Conservation (phyloP, 2,888 invertebrate genomes). For the Amblyjoppa fuscipennis region DNA sequence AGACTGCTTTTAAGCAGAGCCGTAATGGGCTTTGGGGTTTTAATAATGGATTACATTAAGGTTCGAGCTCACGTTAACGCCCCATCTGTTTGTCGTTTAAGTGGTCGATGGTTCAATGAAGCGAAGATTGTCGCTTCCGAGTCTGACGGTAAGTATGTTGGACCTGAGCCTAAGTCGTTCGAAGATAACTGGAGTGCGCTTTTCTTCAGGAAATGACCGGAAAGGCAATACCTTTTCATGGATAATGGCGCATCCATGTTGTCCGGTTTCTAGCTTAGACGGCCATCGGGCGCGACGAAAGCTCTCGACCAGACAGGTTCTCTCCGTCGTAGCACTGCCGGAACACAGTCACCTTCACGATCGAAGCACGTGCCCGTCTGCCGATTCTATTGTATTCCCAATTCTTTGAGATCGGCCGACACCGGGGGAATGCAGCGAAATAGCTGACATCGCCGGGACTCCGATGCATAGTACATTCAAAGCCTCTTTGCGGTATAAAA, state of each 20-base stretch:
- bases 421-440: conserved; percentile 19
- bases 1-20: too few relatives aligned
- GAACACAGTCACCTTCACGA: conserved; percentile 75
- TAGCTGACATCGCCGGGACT: conserved; percentile 15
- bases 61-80: too few relatives aligned
- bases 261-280: background rate
- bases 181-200: background rate
- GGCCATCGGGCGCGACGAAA: background rate
- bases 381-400: conserved; percentile 43
- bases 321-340: conserved; percentile 57
- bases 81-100: too few relatives aligned
- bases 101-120: background rate
- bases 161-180: background rate
- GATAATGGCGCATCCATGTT: conserved; percentile 2
- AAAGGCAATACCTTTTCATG: background rate
- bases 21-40: too few relatives aligned
- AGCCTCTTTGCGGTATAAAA: conserved; percentile 19
- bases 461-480: conserved; percentile 13
- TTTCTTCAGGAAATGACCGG: background rate
- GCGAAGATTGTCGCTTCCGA: background rate
- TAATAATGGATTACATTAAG: too few relatives aligned
- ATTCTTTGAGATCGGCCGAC: conserved; percentile 31
- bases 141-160: background rate
- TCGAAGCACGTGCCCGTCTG: conserved; percentile 42
- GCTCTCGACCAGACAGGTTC: background rate